These are phyloP conservation scores for Adineta ricciae DNA, from an alignment of 2,888 invertebrate genomes.

Conservation along the genomic window DNA sequence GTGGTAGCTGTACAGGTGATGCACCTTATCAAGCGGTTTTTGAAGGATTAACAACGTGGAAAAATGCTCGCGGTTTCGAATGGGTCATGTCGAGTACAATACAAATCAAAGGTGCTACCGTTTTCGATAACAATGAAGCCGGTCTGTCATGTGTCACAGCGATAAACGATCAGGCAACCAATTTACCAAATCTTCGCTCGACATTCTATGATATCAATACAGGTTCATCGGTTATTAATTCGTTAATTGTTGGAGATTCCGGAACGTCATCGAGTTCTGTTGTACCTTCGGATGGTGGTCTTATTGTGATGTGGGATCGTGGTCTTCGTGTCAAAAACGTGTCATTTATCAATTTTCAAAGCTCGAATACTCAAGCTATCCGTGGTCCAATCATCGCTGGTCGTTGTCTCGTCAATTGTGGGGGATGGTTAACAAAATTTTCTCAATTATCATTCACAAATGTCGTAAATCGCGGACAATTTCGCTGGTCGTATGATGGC, in stretches of 20 bases:
- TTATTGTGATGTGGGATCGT: background rate
- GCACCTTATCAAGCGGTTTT: slow-evolving; percentile 23
- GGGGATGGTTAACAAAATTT: slow-evolving; percentile 30
- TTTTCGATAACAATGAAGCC: slow-evolving; percentile 35
- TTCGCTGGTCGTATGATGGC: slow-evolving; percentile 36
- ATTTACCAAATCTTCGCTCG: background rate
- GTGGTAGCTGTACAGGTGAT: slow-evolving; percentile 21
- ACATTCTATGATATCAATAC: slow-evolving; percentile 20
- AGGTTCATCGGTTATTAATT: slow-evolving; percentile 23
- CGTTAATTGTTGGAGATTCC: slow-evolving; percentile 23
- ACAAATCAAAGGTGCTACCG: slow-evolving; percentile 39
- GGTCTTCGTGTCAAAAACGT: too few relatives aligned
- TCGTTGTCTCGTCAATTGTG: background rate
- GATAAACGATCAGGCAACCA: background rate
- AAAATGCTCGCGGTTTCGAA: slow-evolving; percentile 45
- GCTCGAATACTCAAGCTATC: too few relatives aligned
- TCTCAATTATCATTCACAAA: slow-evolving; percentile 21
- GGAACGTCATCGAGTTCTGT: background rate
- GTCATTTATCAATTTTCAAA: too few relatives aligned
- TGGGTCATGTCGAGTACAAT: slow-evolving; percentile 41
- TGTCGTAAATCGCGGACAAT: slow-evolving; percentile 14
- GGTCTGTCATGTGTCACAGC: slow-evolving; percentile 27
- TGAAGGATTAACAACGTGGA: slow-evolving; percentile 40
- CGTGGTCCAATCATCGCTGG: background rate
- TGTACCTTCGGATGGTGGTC: background rate